Evolutionary conservation across 1,140 invertebrate species (phyloP).

Genomic region (Magallana angulata): DNA sequence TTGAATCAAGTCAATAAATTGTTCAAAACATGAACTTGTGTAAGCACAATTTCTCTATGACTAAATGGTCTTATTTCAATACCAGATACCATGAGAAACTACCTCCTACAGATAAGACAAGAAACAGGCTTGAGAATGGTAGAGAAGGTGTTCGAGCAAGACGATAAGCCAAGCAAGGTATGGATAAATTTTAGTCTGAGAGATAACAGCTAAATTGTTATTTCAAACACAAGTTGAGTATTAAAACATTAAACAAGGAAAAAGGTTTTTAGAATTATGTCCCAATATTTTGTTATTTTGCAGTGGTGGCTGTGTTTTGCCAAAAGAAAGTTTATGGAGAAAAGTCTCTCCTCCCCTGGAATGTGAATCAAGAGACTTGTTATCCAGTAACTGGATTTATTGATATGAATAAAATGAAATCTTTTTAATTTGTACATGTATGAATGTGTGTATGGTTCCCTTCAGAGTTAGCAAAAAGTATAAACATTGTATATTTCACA

Average conservation of each 20-base stretch:
- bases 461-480: constrained; percentile 42
- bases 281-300: constrained; percentile 63
- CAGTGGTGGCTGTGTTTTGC: constrained; percentile 99
- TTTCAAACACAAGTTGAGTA: background rate
- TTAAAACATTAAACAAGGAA: too few species aligned
- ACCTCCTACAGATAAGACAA: constrained; percentile 95
- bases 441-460: constrained; percentile 25
- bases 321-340: constrained; percentile 99
- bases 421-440: constrained; percentile 14
- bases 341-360: constrained; percentile 89
- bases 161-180: constrained; percentile 94
- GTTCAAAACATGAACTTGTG: too few species aligned
- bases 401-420: background rate
- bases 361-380: constrained; percentile 64
- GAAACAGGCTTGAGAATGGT: constrained; percentile 94
- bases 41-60: too few species aligned
- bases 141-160: constrained; percentile 94
- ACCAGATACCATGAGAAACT: constrained; percentile 93
- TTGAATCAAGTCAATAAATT: too few species aligned
- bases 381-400: background rate
- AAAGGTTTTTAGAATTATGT: too few species aligned
- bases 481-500: background rate
- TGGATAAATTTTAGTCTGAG: background rate
- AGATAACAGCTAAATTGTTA: background rate
- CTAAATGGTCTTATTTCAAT: too few species aligned